Evolutionary conservation across 2,797 vertebrate species (phyloP), one percentile per base, ranked within the genome.

Genomic region (Meda fulgida): DNA sequence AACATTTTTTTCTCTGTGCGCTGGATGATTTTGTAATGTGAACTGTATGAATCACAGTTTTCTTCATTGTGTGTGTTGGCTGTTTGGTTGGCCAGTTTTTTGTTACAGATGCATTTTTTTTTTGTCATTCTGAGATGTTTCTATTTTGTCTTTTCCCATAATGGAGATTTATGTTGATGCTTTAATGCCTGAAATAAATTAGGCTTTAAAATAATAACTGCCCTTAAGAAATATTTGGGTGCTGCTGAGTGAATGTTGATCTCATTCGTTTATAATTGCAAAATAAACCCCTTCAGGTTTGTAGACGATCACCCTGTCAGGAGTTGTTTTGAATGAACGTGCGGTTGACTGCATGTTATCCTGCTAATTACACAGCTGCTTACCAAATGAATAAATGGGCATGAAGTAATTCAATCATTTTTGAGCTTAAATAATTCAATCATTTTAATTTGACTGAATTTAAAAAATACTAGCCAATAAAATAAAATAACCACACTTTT

Each of bases 21-120:
- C 36, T 26, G n/a, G 38, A 63, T 78, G 7, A 60, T 78, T 78
- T 63, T 63, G 14, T 60, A 58, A 63, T 78, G n/a, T 63, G 23
- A 78, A 78, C 76, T 76, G 14, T 29, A 46, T 72, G 31, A 76
- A 36, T 63, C 55, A 58, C 14, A 4, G 55, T 43, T 60, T 38
- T 78, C 53, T 77, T 58, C 21, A 8, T 55, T 38, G 5, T 60
- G 1, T 67, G 29, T 69, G 7, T n/a, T 23, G 34, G 21, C 29
- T 40, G 23, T 19, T 46, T 43, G 53, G 51, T 58, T 36, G 6
- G 51, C 21, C 75, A 16, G 7, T 58, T 77, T 60, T 21, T 21
- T 60, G n/a, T 60, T 60, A 58, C n/a, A n/a, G n/a, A n/a, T n/a
- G n/a, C n/a, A n/a, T n/a, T n/a, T n/a, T 8, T n/a, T 76, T 16